phyloP scores from a whole-genome alignment of 2,888 invertebrate species.

The Gordius sp. region DNA sequence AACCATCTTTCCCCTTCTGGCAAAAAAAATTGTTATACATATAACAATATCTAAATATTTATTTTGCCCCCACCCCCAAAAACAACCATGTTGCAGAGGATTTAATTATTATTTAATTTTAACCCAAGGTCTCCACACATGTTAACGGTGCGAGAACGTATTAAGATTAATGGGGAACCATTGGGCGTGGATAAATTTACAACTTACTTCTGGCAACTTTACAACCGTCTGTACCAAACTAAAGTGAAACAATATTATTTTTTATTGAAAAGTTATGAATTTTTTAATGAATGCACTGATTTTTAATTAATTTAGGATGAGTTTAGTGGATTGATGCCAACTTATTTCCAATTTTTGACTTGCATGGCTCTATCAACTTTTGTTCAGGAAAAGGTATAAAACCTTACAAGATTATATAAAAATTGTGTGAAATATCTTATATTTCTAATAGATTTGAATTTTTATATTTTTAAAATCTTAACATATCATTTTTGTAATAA shows the following conservation, averaged over 20 bases:
- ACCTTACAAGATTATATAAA: neutral
- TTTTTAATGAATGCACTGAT: too few relatives aligned
- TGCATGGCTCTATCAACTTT: conserved; percentile 67
- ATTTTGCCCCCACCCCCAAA: too few relatives aligned
- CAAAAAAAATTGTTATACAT: too few relatives aligned
- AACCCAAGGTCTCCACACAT: conserved; percentile 66
- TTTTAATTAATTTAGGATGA: conserved; percentile 21
- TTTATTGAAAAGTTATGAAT: neutral
- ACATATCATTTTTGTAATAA: neutral
- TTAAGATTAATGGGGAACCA: conserved; percentile 55
- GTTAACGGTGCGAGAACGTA: conserved; percentile 61
- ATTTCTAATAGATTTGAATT: neutral
- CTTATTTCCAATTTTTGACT: conserved; percentile 77
- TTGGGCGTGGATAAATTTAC: conserved; percentile 47
- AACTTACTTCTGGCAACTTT: conserved; percentile 52
- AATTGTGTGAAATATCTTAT: neutral
- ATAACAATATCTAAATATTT: too few relatives aligned
- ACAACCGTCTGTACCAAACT: conserved; percentile 15
- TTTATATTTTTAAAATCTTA: neutral
- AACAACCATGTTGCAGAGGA: too few relatives aligned
- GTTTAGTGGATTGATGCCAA: conserved; percentile 23
- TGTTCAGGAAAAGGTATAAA: conserved; percentile 39
- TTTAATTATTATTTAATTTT: too few relatives aligned
- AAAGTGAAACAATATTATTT: neutral
- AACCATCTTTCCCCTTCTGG: too few relatives aligned